phyloP scores from a whole-genome alignment of 2,888 invertebrate genomes.

The Pheosia gnoma region DNA sequence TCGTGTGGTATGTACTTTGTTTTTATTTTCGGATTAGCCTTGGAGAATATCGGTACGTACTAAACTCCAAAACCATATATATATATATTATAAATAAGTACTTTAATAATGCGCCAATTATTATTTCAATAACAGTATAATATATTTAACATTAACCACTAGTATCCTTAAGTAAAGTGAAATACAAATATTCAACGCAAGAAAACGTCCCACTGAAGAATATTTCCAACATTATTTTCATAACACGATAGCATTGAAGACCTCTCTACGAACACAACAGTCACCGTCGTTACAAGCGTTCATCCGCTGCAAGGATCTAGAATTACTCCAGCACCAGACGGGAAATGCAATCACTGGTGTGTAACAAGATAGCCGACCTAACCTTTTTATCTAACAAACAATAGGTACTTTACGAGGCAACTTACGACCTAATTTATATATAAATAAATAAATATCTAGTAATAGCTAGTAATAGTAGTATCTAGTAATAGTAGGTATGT shows the following conservation, averaged over 20 bases:
- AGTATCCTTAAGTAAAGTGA: constrained; percentile 1
- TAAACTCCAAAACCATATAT: no score
- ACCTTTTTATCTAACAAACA: not conserved
- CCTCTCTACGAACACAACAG: constrained; percentile 31
- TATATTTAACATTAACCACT: not conserved
- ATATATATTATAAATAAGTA: no score
- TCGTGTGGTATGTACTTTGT: not conserved
- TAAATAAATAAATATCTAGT: no score
- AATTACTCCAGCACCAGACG: constrained; percentile 27
- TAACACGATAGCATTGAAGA: constrained; percentile 21
- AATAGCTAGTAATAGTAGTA: no score
- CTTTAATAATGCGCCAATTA: no score
- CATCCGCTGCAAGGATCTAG: constrained; percentile 27
- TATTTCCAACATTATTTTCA: constrained; percentile 13
- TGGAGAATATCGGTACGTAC: no score
- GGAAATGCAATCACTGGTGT: constrained; percentile 42
- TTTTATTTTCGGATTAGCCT: no score
- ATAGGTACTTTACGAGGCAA: not conserved
- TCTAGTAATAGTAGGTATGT: no score
- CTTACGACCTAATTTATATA: no score
- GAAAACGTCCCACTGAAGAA: constrained; percentile 10
- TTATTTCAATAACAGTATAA: no score
- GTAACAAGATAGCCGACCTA: constrained; percentile 26
- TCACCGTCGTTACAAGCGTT: constrained; percentile 21
- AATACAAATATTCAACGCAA: constrained; percentile 7